These are phyloP conservation scores for Schizaphis graminum DNA, from an alignment of 2,888 invertebrate species.

Conservation along the genomic window DNA sequence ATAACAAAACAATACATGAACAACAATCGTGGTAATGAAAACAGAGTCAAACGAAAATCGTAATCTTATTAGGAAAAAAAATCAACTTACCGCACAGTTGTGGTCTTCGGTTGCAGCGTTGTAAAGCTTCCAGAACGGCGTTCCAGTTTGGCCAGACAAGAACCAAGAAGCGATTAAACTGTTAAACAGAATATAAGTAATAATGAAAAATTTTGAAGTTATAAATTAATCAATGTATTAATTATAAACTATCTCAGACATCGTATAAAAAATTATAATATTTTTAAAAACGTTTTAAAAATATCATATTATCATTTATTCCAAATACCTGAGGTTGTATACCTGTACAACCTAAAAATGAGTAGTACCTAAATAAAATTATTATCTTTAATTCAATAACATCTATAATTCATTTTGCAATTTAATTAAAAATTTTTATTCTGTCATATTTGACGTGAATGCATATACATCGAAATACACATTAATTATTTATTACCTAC, in stretches of 20 bases:
- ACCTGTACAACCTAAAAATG: not conserved
- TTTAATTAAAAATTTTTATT: not conserved
- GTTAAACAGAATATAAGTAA: not conserved
- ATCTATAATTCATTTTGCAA: not conserved
- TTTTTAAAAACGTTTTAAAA: not conserved
- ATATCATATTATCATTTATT: not conserved
- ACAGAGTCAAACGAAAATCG: not conserved
- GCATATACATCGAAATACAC: not conserved
- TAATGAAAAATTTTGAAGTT: not conserved
- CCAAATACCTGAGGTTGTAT: not conserved
- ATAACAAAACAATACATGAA: not conserved
- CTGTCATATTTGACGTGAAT: not conserved
- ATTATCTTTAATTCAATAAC: not conserved
- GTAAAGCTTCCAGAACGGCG: conserved; percentile 85
- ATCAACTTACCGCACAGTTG: conserved; percentile 79
- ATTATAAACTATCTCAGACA: not conserved
- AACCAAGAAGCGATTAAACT: conserved; percentile 85
- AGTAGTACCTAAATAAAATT: not conserved
- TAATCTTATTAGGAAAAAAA: not conserved
- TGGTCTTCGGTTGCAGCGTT: conserved; percentile 80
- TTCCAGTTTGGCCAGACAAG: conserved; percentile 80
- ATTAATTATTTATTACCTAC: not conserved
- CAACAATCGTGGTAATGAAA: not conserved
- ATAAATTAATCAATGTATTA: not conserved
- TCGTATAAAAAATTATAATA: not conserved